Conservation (phyloP, 2,888 invertebrate genomes). For the Pristionchus japonicus region DNA sequence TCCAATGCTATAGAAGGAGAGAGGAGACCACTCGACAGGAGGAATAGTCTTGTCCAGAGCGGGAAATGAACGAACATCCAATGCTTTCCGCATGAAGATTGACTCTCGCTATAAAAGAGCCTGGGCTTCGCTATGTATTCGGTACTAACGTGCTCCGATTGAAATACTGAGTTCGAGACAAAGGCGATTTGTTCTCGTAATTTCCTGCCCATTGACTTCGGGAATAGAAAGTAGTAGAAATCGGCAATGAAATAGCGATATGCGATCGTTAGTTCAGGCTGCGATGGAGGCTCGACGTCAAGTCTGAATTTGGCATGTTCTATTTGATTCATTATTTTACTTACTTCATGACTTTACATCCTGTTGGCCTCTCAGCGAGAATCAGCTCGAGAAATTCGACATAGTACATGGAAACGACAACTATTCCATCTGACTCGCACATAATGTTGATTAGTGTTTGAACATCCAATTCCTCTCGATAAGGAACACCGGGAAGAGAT, state of each 20-base stretch:
- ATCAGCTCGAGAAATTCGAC: neutral
- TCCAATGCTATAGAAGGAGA: neutral
- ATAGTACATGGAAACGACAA: neutral
- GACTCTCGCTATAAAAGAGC: neutral
- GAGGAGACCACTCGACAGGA: neutral
- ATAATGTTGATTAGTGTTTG: neutral
- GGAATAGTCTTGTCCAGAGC: neutral
- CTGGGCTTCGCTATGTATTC: neutral
- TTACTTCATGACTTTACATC: neutral
- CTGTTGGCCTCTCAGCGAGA: neutral
- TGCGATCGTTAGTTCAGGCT: neutral
- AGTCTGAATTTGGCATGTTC: neutral
- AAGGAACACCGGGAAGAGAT: neutral
- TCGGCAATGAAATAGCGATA: conserved; percentile 6
- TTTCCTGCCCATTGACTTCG: neutral
- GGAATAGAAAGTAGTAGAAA: conserved; percentile 12
- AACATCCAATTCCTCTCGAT: neutral
- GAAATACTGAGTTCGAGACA: neutral
- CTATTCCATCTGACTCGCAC: neutral
- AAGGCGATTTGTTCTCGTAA: conserved; percentile 7
- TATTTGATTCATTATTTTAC: neutral
- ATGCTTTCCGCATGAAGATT: neutral
- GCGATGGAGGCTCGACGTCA: neutral
- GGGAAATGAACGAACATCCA: neutral
- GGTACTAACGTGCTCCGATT: neutral